These are phyloP conservation scores for Aromia moschata DNA, from an alignment of 2,888 invertebrate genomes.

Conservation along the genomic window DNA sequence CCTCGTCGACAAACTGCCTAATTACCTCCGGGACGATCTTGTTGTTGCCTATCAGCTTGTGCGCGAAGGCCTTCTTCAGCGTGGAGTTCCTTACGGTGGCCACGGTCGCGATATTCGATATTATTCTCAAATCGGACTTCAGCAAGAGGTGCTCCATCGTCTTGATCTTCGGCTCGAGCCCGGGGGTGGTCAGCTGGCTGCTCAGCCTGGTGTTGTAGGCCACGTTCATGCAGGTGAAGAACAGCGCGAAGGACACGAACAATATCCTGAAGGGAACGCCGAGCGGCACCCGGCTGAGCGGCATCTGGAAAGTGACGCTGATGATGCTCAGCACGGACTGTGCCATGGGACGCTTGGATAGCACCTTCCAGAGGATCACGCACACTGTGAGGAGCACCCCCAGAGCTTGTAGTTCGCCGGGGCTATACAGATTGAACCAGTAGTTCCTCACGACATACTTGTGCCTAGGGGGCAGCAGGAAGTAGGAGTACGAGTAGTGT, in stretches of 20 bases:
- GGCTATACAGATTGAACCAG: not conserved
- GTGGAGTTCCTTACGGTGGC: too few species aligned
- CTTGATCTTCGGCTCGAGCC: not conserved
- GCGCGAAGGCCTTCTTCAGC: too few species aligned
- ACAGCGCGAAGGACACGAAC: not conserved
- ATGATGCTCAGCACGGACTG: not conserved
- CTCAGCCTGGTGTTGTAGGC: constrained; percentile 1
- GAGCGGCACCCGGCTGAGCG: not conserved
- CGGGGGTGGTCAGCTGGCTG: not conserved
- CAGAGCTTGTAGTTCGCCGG: not conserved
- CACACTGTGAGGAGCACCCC: not conserved
- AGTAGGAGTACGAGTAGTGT: not conserved
- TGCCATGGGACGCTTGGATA: not conserved
- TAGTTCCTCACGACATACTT: not conserved
- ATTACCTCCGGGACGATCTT: too few species aligned
- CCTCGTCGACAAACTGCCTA: too few species aligned
- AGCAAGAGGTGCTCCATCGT: not conserved
- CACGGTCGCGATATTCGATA: not conserved
- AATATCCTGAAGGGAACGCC: not conserved
- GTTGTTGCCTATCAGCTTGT: too few species aligned
- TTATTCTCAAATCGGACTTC: not conserved
- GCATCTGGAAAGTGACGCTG: not conserved
- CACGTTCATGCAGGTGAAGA: not conserved
- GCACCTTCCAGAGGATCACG: not conserved
- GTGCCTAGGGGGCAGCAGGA: not conserved